Evolutionary conservation across 2,113 vertebrate species (phyloP), one percentile per base, ranked within the genome.

Genomic region (Calypte anna): DNA sequence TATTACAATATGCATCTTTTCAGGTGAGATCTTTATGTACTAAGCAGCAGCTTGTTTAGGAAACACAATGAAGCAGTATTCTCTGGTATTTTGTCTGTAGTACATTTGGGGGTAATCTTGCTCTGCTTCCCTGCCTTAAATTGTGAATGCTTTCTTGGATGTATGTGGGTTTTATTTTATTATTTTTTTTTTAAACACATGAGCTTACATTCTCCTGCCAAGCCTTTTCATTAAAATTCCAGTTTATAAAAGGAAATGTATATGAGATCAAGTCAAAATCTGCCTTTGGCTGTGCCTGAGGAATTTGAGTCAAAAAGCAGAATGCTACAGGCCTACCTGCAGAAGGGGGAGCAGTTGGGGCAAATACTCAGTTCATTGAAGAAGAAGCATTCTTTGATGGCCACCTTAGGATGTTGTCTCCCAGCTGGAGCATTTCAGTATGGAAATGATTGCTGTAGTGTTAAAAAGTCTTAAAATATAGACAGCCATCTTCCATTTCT

Each of bases 1-100:
- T 57, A 84, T 98, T 62, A 98, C 98, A 36, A 98, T 99, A 88
- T 99, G 98, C 94, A 95, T 99, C 97, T 99, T 99, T 96, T 99
- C 99, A 97, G 99, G 99, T 99, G 94, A 98, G 97, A 87, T 59
- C 20, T 68, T 54, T 8, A 6, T 31, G 46, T 59, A 36, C 55
- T 82, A 55, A 82, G 69, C 19, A 31, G 36, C 48, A 67, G 43
- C 3, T n/a, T 75, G 58, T 79, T 38, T 79, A 15, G 23, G 67
- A 96, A 89, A 24, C 27, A 18, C 3, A 1, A 5, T 48, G 27
- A 91, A 86, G 24, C 36, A 77, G 51, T 22, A 8, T 12, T 63
- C 46, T 14, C 30, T 93, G 84, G 0, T 72, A 92, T 94, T 95
- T 86, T 82, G 95, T 81, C 22, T 36, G 25, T 31, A 68, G 62